Evolutionary conservation across 2,113 vertebrate species (phyloP), one percentile per base, ranked within the genome.

Genomic region (Trematomus loennbergii): DNA sequence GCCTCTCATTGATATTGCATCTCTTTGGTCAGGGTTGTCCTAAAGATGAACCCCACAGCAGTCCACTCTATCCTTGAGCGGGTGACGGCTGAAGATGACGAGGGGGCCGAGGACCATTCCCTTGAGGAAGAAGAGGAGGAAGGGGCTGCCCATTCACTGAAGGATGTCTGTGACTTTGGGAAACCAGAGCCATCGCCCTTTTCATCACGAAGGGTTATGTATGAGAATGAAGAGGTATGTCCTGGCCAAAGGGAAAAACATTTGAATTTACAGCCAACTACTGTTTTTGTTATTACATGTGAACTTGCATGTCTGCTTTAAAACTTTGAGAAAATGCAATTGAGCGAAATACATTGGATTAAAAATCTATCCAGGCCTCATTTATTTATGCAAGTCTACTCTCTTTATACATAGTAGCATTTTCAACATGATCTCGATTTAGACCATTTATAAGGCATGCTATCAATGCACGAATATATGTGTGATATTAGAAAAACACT

Each of bases 141-240:
- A 75, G 97, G 97, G 45, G 96, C 95, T 0, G 94, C 97, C 57
- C 98, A 99, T 82, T 99, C 98, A 52, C 91, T 99, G 75, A 99
- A 99, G 81, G 98, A 98, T 54, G 97, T 99, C 33, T 99, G 98
- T 87, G 98, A 99, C 86, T 96, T 99, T 84, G 96, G 97, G 85
- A 97, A 97, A 90, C 96, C 97, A 53, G 96, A 98, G 25, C 98
- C 98, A 0, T 99, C 98, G 0, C 98, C 98, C 20, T 99, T 99
- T 92, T 99, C 98, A 16, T 99, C 98, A 54, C 96, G 98, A 12
- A 95, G 97, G 87, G 98, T 99, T 25, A 99, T 99, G 98, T 99
- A 99, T 93, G 98, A 99, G 87, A 99, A 98, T 77, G 98, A 99
- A 85, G 97, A 99, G 96, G 98, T 99, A 90, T 20, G 87, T 73